Base-by-base conservation (phyloP, 1,140 invertebrate genomes). In the Drosophila carrolli region DNA sequence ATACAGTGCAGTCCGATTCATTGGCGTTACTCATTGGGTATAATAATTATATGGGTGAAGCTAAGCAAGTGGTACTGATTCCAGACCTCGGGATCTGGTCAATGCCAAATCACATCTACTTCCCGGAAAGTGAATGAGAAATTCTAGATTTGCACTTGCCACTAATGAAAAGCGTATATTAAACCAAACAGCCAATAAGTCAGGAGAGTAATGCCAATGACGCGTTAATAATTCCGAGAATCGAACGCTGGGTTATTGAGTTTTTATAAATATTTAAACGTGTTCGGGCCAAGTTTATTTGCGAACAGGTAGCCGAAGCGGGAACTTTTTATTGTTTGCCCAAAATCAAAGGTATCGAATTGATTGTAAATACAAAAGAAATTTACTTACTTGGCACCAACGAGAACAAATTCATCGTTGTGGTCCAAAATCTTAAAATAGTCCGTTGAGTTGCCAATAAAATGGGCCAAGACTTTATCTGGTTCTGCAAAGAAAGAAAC, bases 371-470 rank as follows among this genome's bases (percentile, higher is more conserved):
- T 46, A 46, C 10, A 40, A 54, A 40, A 40, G 16, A 47, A 75
- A 46, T n/a, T 56, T 61, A 91, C 90, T 83, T 75, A 91, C 90
- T 91, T 91, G 74, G 93, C 93, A 63, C 93, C 93, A 54, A 94
- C 78, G 58, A 94, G 72, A 59, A 94, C 83, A 13, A 92, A 92
- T 55, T 90, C 91, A 66, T 93, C 92, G 77, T 94, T 92, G 90
- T 93, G 92, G 90, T 93, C 90, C 86, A 94, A 92, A 84, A 94
- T 92, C 83, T 93, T 93, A 84, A 93, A 94, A 78, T 93, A 93
- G 75, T 94, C 93, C 55, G 93, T 91, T 23, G 71, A 81, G 58
- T 92, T 92, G 73, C 91, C 91, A 72, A 84, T 89, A 58, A 92
- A 89, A 76, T 86, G 80, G 53, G 81, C 70, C 61, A 85, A 75